Base-by-base conservation (phyloP, 2,113 vertebrate species). In the Calyptommatus sinebrachiatus region DNA sequence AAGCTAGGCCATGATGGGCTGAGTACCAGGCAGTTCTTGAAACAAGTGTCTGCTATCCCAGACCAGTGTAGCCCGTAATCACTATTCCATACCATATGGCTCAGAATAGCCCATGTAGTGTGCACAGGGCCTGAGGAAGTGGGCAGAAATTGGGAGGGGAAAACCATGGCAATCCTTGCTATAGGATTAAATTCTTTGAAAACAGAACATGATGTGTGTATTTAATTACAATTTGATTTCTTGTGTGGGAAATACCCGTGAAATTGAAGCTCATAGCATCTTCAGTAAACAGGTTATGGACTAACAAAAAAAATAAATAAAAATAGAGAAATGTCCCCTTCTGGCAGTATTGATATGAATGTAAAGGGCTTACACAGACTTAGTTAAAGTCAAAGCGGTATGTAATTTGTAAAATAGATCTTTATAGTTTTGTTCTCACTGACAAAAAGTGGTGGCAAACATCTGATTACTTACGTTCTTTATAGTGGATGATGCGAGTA, bases 401-500 rank as follows among this genome's bases (percentile, higher is more conserved):
- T 66, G 28, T 5, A 67, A 66, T 66, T 8, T 29, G 61, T 45
- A 6, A 48, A 50, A 50, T 71, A 48, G 12, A 18, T 22, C 31
- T 35, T 35, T 41, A 62, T 22, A 45, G 57, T 31, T 53, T 5
- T 41, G 14, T 81, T 66, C 28, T 41, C 21, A 1, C 28, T 24
- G 26, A 5, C 7, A 12, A 26, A 41, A 6, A 2, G 4, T 10
- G 57, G 12, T 69, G 60, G 29, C 29, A 71, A 46, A 46, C 62
- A 22, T 16, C 31, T n/a, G 3, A 14, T 70, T 29, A n/a, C 53
- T 96, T 95, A 99, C 98, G 97, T 89, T 99, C 98, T 78, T 95
- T 96, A 92, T 99, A 99, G 93, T 95, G 96, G 89, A 99, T 97
- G 93, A 92, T 90, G 78, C 98, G 96, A 24, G 94, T 92, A 88